Evolutionary conservation across 2,797 vertebrate species (phyloP).

Genomic region (Sebastes taczanowskii): DNA sequence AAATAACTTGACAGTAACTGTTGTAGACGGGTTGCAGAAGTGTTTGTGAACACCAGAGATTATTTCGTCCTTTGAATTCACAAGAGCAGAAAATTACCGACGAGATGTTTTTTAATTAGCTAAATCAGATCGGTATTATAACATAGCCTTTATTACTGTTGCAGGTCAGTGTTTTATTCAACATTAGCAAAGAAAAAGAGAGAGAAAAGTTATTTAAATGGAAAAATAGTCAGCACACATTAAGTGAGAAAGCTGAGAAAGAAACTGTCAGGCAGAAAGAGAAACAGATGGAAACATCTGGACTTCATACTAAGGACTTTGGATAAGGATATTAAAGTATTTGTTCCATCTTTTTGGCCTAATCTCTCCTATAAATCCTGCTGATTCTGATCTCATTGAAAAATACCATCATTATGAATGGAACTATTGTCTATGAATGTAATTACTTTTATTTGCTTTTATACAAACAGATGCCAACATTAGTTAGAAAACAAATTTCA

Average conservation of each 20-base stretch:
- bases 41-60: conserved; percentile 14
- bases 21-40: neutral
- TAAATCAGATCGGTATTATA: neutral
- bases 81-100: neutral
- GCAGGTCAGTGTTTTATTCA: neutral
- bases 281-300: conserved; percentile 6
- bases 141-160: neutral
- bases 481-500: neutral
- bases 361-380: conserved; percentile 8
- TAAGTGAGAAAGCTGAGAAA: neutral
- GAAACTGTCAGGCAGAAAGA: neutral
- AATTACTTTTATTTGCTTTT: neutral
- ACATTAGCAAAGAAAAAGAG: neutral
- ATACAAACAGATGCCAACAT: neutral
- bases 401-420: neutral
- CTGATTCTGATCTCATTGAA: neutral
- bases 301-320: neutral
- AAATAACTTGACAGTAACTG: conserved; percentile 44
- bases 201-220: neutral
- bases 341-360: neutral
- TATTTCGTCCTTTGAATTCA: neutral
- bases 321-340: neutral
- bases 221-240: neutral
- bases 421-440: neutral
- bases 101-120: neutral